A percentile compares a stretch with the other conserved stretches of the same genome.
phyloP scores from a whole-genome alignment of 2,113 vertebrate species.

The Australoheros scitulus region DNA sequence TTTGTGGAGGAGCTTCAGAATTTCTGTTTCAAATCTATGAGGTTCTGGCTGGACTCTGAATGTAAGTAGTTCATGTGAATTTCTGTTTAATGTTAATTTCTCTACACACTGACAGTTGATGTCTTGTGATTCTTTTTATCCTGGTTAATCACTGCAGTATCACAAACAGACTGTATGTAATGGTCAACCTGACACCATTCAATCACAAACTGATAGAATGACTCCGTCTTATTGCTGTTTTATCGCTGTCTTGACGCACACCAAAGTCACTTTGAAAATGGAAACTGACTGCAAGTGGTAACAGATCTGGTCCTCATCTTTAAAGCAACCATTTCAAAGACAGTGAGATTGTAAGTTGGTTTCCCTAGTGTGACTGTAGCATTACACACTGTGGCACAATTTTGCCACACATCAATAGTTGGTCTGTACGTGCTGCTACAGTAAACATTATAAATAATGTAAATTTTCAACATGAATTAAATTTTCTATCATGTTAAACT shows the following conservation, averaged over 20 bases:
- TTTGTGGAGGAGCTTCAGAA: background rate
- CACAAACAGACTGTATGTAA: background rate
- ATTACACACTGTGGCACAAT: slow-evolving; percentile 11
- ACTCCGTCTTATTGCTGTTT: background rate
- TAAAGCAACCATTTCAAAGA: background rate
- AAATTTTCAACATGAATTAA: background rate
- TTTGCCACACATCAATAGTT: slow-evolving; percentile 13
- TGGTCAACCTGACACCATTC: no score
- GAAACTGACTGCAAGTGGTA: background rate
- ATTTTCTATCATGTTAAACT: background rate
- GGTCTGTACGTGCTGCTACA: slow-evolving; percentile 4
- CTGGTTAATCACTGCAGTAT: background rate
- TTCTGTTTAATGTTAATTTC: accelerated
- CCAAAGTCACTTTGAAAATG: background rate
- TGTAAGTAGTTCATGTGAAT: background rate
- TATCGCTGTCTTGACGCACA: background rate
- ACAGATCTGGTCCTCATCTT: background rate
- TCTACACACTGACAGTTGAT: background rate
- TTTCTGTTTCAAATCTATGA: background rate
- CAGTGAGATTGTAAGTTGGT: background rate
- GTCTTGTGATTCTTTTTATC: background rate
- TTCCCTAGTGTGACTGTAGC: background rate
- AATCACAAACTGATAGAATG: no score
- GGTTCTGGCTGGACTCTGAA: background rate
- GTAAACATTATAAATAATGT: background rate